Evolutionary conservation across 1,140 invertebrate genomes (phyloP).

Genomic region (Coptotermes formosanus): DNA sequence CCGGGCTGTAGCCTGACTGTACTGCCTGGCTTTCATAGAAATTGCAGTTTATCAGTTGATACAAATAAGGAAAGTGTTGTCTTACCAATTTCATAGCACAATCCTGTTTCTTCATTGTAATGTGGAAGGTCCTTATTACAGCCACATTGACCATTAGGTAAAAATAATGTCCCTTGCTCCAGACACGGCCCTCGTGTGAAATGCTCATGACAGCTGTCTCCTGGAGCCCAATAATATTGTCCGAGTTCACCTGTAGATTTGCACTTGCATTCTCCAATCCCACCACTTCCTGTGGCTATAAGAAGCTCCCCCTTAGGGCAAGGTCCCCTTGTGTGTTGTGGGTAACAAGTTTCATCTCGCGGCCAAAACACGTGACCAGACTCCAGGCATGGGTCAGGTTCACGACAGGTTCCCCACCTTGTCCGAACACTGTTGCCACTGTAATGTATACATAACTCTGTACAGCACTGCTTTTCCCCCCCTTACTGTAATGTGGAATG

Average conservation of each 20-base stretch:
- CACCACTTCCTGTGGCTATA: constrained; percentile 24
- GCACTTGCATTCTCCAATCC: constrained; percentile 38
- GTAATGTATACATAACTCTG: background rate
- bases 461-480: background rate
- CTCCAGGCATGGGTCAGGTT: constrained; percentile 57
- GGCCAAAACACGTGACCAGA: constrained; percentile 69
- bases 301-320: constrained; percentile 71
- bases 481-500: background rate
- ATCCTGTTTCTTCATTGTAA: constrained; percentile 62
- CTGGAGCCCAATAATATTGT: constrained; percentile 45
- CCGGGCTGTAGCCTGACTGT: too few relatives aligned
- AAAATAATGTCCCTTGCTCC: constrained; percentile 67
- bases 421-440: constrained; percentile 28
- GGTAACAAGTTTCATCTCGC: constrained; percentile 67
- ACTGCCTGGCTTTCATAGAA: too few relatives aligned
- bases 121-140: constrained; percentile 68
- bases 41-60: too few relatives aligned
- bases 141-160: constrained; percentile 69
- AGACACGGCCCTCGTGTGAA: constrained; percentile 74
- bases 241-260: constrained; percentile 23
- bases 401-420: constrained; percentile 67
- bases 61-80: background rate
- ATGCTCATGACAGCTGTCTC: constrained; percentile 69
- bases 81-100: constrained; percentile 74
- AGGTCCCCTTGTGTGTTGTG: constrained; percentile 64